These are phyloP conservation scores for Oxyteleia sp. DNA, from an alignment of 2,888 invertebrate species.

Conservation along the genomic window DNA sequence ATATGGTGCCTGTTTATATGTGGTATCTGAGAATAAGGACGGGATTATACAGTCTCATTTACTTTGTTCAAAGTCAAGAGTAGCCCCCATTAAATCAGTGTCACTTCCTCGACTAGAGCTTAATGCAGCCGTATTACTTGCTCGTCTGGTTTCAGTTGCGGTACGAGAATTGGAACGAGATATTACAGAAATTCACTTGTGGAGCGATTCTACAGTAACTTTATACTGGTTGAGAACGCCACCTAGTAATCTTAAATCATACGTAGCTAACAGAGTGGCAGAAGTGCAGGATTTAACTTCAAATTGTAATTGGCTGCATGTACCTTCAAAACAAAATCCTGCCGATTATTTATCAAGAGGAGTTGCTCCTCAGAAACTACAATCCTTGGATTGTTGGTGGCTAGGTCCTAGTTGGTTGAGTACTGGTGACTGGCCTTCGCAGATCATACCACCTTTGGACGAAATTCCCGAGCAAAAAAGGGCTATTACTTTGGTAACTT, in stretches of 20 bases:
- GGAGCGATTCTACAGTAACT: conserved; percentile 45
- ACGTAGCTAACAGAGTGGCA: neutral
- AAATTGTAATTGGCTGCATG: conserved; percentile 6
- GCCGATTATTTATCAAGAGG: conserved; percentile 6
- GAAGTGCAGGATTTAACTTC: neutral
- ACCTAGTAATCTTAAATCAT: conserved; percentile 25
- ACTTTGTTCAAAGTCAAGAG: conserved; percentile 66
- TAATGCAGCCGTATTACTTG: conserved; percentile 26
- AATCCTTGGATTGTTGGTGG: conserved; percentile 9
- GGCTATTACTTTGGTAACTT: neutral
- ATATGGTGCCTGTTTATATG: conserved; percentile 76
- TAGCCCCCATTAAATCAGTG: conserved; percentile 9
- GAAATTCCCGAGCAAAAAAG: conserved; percentile 1
- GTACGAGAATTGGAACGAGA: conserved; percentile 4
- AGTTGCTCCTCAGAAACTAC: neutral
- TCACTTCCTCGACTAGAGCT: conserved; percentile 33
- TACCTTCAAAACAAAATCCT: conserved; percentile 16
- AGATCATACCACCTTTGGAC: neutral
- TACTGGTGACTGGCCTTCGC: conserved; percentile 1
- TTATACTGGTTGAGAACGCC: conserved; percentile 46
- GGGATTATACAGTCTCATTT: conserved; percentile 15
- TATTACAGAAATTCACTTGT: conserved; percentile 14
- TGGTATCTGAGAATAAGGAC: conserved; percentile 13
- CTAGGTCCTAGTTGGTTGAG: conserved; percentile 4
- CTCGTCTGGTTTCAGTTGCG: conserved; percentile 1